Evolutionary conservation across 2,113 vertebrate genomes (phyloP), one percentile per base, ranked within the genome.

Genomic region (Spea multiplicata): DNA sequence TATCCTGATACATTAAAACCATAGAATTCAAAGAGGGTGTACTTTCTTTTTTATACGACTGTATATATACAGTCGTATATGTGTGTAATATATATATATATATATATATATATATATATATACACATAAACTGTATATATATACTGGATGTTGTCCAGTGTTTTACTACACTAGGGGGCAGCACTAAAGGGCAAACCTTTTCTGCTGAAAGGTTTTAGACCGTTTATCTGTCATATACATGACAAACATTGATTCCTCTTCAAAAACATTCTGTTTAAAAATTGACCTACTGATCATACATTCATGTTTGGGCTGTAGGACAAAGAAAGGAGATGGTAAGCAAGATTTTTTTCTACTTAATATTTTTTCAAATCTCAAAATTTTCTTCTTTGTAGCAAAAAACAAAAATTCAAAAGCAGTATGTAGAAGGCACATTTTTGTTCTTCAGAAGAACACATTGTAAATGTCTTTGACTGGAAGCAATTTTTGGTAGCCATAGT

Each of bases 211-310:
- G 71, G 49, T 85, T 76, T 82, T 81, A 84, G 83, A 87, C 44
- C 73, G 85, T 86, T 85, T 86, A 87, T 84, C 84, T 85, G 86
- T 87, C 86, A 83, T 87, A 90, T 73, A 87, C 86, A 74, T 53
- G 74, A 83, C 73, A 85, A 80, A 84, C 86, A 80, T 81, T 84
- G 87, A 90, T 90, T 88, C 82, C 87, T 89, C 90, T 91, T 93
- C 89, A 91, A 90, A 91, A 89, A 85, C 86, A 86, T 88, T 92
- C 90, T 89, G 90, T 92, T 92, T 91, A 91, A 92, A 90, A 90
- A 85, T 91, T 87, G 88, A 87, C 88, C 83, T 86, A 89, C 90
- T 91, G 91, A 93, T 93, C 91, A 90, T 88, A 90, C 89, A 91
- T 89, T 90, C 88, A 84, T 66, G 83, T 85, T 90, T 88, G 90